Conservation (phyloP, 2,888 invertebrate genomes). For the Drosophila neotestacea region DNA sequence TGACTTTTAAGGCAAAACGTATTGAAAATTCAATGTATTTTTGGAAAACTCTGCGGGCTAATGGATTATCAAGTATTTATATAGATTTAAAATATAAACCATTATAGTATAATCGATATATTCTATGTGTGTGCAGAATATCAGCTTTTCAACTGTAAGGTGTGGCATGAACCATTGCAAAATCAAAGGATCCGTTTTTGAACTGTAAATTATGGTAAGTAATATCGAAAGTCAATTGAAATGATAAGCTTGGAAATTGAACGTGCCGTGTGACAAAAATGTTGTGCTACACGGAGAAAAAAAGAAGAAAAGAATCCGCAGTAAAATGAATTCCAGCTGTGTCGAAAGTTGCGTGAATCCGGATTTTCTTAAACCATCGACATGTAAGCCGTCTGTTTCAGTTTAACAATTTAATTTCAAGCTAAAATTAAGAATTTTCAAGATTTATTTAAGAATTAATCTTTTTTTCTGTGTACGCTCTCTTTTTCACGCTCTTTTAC, state of each 20-base stretch:
- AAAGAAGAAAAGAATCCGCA: too few species aligned
- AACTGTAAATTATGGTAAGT: constrained; percentile 9
- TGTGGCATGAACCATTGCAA: background rate
- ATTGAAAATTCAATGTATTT: background rate
- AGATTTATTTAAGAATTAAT: too few species aligned
- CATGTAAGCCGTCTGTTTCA: too few species aligned
- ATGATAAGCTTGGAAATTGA: constrained; percentile 36
- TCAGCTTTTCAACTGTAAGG: background rate
- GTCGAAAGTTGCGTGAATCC: too few species aligned
- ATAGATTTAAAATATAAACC: background rate
- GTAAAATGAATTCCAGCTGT: too few species aligned
- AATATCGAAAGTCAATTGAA: constrained; percentile 26
- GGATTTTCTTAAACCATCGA: too few species aligned
- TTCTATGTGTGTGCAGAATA: too few species aligned
- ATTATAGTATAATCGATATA: too few species aligned
- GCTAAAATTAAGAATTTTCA: too few species aligned
- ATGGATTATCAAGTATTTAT: background rate
- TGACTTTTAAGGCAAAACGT: background rate
- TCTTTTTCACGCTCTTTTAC: background rate
- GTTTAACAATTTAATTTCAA: too few species aligned
- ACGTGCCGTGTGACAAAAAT: constrained; percentile 8
- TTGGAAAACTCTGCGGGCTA: background rate
- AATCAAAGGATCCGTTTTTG: constrained; percentile 1
- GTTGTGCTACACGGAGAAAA: background rate
- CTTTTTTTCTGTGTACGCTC: too few species aligned